phyloP scores from a whole-genome alignment of 2,888 invertebrate genomes.

The Aspidiotus destructor region DNA sequence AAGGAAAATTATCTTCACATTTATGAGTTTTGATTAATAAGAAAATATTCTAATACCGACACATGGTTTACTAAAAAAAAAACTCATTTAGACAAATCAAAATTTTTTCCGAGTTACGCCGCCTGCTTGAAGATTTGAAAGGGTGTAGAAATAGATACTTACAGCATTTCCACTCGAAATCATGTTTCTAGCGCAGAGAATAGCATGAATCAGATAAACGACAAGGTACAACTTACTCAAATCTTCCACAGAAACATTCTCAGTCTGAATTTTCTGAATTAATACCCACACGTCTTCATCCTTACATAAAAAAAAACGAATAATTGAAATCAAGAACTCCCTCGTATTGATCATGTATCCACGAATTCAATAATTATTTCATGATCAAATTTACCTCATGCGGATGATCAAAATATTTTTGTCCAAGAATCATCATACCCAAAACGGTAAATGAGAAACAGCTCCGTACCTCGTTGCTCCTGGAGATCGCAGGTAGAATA shows the following conservation, averaged over 20 bases:
- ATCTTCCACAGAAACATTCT: background rate
- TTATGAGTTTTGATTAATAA: too few relatives aligned
- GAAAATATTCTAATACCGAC: too few relatives aligned
- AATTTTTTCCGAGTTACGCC: too few relatives aligned
- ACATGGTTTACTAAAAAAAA: too few relatives aligned
- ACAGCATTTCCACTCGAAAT: background rate
- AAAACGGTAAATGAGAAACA: background rate
- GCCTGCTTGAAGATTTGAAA: too few relatives aligned
- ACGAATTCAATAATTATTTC: too few relatives aligned
- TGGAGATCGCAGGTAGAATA: background rate
- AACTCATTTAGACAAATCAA: too few relatives aligned
- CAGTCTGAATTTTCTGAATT: background rate
- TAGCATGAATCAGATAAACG: background rate
- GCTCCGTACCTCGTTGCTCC: background rate
- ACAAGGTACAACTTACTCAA: background rate
- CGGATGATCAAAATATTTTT: too few relatives aligned
- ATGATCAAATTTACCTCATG: too few relatives aligned
- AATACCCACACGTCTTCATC: background rate
- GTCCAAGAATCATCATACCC: background rate
- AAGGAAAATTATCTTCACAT: too few relatives aligned
- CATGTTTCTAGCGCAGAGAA: background rate
- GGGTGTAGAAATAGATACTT: background rate
- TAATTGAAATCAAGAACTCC: too few relatives aligned
- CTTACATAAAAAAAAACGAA: background rate
- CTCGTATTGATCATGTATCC: too few relatives aligned